Base-by-base conservation (phyloP, 2,797 vertebrate genomes). In the Enteromius trimaculatus region DNA sequence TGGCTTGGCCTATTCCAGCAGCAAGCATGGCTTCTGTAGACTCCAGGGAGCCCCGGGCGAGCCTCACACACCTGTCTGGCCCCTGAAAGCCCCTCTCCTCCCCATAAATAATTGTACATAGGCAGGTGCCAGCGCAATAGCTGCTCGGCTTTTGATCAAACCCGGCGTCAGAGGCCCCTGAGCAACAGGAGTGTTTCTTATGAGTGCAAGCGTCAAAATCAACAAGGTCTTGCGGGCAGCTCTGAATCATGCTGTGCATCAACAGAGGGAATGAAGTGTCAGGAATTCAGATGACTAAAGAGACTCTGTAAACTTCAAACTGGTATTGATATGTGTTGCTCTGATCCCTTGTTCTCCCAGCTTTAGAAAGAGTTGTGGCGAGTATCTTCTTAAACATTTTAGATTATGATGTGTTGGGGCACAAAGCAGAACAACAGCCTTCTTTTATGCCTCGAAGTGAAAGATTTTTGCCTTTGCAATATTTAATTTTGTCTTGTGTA, bases 81-180 rank as follows among this genome's bases (percentile, higher is more conserved):
- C 89, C 90, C 90, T 89, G 90, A 90, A 92, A 90, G 87, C 77
- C 86, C 75, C 76, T 70, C 79, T 85, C 78, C 76, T 64, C 47
- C 88, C 89, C 88, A 88, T 90, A 90, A 89, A 91, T 90, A 87
- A 90, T 90, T 93, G 91, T 92, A 92, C 92, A 91, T 90, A 89
- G 87, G 87, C 85, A 65, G 83, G 86, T 84, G 44, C 89, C 58
- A 89, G 90, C 88, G 88, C 89, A 90, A 89, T 89, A 72, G 77
- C 89, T 90, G 88, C 89, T 89, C 89, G 90, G 88, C 88, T 89
- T 88, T 88, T 81, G 82, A 91, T 89, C 86, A 92, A 83, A 87
- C 86, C 84, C 86, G 70, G 86, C 84, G 88, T 88, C 75, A 87
- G 62, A 55, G 14, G 37, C 64, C 91, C 60, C 76, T 42, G 75